Base-by-base conservation (phyloP, 2,797 vertebrate species). In the Hyperoplus immaculatus region DNA sequence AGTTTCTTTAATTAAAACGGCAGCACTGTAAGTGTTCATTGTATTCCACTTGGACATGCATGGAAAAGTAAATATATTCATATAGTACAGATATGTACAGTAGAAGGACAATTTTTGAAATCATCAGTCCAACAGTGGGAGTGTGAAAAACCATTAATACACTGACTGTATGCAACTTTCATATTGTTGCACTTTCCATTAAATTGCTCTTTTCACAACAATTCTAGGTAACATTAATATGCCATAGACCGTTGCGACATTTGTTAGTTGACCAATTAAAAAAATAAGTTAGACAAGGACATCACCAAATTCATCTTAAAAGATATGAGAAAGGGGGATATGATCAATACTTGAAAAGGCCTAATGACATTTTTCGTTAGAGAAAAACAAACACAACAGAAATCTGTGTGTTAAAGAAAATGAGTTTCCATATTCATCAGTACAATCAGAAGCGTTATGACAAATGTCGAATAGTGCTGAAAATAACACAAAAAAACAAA, bases 11-110 rank as follows among this genome's bases (percentile, higher is more conserved):
- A 95, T 96, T 91, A 94, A 95, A 95, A 95, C 91, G 89, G 94
- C 91, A 95, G 93, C 94, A 95, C 88, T 91, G 88, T 94, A 95
- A 95, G 93, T 95, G 95, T 95, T 95, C 91, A 93, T 94, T 91
- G 85, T 95, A 95, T 94, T 95, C 87, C 93, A 95, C 94, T 94
- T 95, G 90, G 92, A 95, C 95, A 96, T 96, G 95, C 95, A 96
- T 96, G 94, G 89, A 95, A 96, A 96, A 95, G 94, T 95, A 95
- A 94, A 95, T 95, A 95, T 95, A 95, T 95, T 95, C 93, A 94
- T 95, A 95, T 95, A 90, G 90, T 95, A 96, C 94, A 96, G 87
- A 94, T 96, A 95, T 96, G 92, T 96, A 96, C 95, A 96, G 77
- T 90, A 95, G 80, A 92, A 91, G 77, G 84, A 93, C 86, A 91